These are phyloP conservation scores for Hylyphantes graminicola DNA, from an alignment of 1,140 invertebrate genomes.

Conservation along the genomic window DNA sequence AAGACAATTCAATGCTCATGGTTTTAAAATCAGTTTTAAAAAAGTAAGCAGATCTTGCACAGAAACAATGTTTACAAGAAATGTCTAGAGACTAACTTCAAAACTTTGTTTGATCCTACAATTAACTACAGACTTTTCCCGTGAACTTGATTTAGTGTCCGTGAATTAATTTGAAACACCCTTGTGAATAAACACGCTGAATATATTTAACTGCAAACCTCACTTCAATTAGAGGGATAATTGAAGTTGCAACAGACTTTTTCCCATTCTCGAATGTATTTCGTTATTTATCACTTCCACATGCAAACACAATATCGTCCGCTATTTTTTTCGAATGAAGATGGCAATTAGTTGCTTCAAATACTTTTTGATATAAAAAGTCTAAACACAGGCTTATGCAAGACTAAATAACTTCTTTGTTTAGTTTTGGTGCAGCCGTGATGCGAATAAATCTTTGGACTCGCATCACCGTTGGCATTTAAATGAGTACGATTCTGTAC, in stretches of 20 bases:
- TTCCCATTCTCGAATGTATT: neutral
- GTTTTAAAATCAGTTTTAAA: no score
- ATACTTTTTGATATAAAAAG: constrained; percentile 23
- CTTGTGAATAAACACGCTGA: neutral
- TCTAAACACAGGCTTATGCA: constrained; percentile 4
- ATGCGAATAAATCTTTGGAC: neutral
- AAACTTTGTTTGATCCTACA: no score
- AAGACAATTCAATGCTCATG: no score
- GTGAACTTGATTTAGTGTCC: no score
- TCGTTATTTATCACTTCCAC: constrained; percentile 34
- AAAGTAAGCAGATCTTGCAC: no score
- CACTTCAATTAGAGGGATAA: constrained; percentile 31
- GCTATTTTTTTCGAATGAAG: constrained; percentile 11
- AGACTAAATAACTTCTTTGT: neutral
- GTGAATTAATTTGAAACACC: no score
- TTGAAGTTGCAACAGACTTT: constrained; percentile 19
- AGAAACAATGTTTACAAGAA: no score
- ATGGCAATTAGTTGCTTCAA: constrained; percentile 43
- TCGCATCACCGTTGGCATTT: constrained; percentile 1
- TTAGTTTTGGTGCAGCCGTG: constrained; percentile 31
- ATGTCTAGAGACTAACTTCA: no score
- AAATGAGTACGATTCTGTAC: constrained; percentile 3
- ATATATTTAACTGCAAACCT: constrained; percentile 31
- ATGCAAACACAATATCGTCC: constrained; percentile 2
- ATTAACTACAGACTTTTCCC: no score